A percentile compares a stretch with the other conserved stretches of the same genome.
phyloP scores from a whole-genome alignment of 2,797 vertebrate genomes.

The Gallinago stenura region DNA sequence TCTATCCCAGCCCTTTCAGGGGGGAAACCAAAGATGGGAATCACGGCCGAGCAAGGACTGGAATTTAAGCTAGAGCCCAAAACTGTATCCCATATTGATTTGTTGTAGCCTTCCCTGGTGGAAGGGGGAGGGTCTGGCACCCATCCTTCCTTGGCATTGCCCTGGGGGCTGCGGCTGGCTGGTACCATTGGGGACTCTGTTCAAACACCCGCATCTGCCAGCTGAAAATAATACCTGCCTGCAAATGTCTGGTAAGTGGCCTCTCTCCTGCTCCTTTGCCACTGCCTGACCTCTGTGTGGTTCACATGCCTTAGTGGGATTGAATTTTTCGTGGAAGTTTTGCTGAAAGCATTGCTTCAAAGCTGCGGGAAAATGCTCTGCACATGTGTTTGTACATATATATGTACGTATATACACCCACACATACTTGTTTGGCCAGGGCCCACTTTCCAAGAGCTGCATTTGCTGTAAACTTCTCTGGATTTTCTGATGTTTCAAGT shows the following conservation, averaged over 20 bases:
- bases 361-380: not conserved
- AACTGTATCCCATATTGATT: not conserved
- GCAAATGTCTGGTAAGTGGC: not conserved
- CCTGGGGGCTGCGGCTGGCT: not conserved
- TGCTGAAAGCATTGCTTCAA: not conserved
- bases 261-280: not conserved
- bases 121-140: rapidly evolving
- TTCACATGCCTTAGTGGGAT: not conserved
- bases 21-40: not conserved
- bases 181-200: not conserved
- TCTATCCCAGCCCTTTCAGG: not conserved
- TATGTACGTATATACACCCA: not conserved
- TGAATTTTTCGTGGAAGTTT: not conserved
- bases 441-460: not conserved
- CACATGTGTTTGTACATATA: not conserved
- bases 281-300: rapidly evolving
- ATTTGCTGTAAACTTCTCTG: not conserved
- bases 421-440: not conserved
- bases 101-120: not conserved
- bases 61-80: not conserved
- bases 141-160: rapidly evolving
- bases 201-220: not conserved
- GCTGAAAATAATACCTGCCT: not conserved
- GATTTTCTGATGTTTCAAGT: not conserved
- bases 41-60: not conserved